Percentiles rank a stretch among this genome's conserved stretches.
phyloP scores from a whole-genome alignment of 2,888 invertebrate genomes.

The Ormyrus rosae region DNA sequence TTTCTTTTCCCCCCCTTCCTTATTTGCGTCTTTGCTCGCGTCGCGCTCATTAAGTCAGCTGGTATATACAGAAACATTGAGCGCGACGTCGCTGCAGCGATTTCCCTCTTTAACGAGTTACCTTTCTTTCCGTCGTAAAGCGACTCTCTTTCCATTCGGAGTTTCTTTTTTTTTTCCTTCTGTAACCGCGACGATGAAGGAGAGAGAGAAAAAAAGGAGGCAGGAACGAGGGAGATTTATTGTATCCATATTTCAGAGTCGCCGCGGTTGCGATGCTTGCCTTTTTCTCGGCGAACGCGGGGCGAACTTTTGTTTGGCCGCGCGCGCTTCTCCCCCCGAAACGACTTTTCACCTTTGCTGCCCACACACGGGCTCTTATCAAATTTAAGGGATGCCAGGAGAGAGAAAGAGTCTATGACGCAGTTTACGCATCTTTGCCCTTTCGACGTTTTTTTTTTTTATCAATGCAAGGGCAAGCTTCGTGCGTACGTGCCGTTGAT shows the following conservation, averaged over 20 bases:
- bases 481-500: too few relatives aligned
- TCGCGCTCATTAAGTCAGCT: neutral
- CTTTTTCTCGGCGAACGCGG: neutral
- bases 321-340: neutral
- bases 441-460: neutral
- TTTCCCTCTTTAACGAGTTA: conserved; percentile 1
- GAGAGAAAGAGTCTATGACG: too few relatives aligned
- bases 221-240: neutral
- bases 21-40: conserved; percentile 1
- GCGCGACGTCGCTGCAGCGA: neutral
- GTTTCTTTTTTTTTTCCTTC: neutral
- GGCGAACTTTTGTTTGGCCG: neutral
- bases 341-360: conserved; percentile 2
- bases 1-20: conserved; percentile 4
- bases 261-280: neutral
- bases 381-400: neutral
- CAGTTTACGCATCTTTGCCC: neutral
- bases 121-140: neutral
- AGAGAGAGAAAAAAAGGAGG: neutral
- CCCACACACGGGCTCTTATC: conserved; percentile 7
- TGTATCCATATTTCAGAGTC: conserved; percentile 1
- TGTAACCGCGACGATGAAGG: neutral
- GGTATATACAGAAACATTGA: too few relatives aligned
- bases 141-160: neutral
- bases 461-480: neutral